phyloP scores from a whole-genome alignment of 1,140 invertebrate genomes.

The Mactra quadrangularis region DNA sequence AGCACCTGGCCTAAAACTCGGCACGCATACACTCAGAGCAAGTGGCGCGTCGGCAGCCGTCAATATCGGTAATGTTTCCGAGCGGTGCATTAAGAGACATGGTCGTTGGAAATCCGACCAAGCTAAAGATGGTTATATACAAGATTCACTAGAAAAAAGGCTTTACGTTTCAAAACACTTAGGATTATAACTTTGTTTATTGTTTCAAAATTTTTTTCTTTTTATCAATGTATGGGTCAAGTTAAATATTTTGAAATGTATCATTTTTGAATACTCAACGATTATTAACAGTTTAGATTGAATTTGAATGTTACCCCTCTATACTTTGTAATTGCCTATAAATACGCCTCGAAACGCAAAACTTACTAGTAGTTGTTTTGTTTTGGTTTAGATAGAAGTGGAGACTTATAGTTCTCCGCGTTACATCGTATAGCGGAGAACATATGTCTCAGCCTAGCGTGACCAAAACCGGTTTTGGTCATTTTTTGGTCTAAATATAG shows the following conservation, averaged over 20 bases:
- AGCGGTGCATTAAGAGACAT: slow-evolving; percentile 22
- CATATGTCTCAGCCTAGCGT: too few species aligned
- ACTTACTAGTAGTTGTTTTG: neutral
- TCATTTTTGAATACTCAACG: neutral
- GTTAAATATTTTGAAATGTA: too few species aligned
- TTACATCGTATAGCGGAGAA: too few species aligned
- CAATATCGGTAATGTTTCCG: neutral
- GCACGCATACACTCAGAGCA: slow-evolving; percentile 25
- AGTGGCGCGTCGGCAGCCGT: slow-evolving; percentile 9
- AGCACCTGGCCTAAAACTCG: slow-evolving; percentile 15
- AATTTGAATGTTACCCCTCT: neutral
- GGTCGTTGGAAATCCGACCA: slow-evolving; percentile 42
- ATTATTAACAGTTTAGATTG: too few species aligned
- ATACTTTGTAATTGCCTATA: neutral
- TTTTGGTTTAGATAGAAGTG: neutral
- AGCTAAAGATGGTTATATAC: slow-evolving; percentile 18
- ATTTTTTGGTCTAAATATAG: too few species aligned
- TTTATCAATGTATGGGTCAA: neutral
- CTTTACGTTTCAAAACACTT: neutral
- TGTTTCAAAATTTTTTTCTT: neutral
- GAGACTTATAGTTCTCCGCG: neutral
- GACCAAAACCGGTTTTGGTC: too few species aligned
- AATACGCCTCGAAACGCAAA: too few species aligned
- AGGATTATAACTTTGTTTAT: neutral
- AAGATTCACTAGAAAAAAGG: slow-evolving; percentile 1